A percentile compares a stretch with the other conserved stretches of the same genome.
phyloP scores from a whole-genome alignment of 2,888 invertebrate genomes.

The Julus scandinavius region DNA sequence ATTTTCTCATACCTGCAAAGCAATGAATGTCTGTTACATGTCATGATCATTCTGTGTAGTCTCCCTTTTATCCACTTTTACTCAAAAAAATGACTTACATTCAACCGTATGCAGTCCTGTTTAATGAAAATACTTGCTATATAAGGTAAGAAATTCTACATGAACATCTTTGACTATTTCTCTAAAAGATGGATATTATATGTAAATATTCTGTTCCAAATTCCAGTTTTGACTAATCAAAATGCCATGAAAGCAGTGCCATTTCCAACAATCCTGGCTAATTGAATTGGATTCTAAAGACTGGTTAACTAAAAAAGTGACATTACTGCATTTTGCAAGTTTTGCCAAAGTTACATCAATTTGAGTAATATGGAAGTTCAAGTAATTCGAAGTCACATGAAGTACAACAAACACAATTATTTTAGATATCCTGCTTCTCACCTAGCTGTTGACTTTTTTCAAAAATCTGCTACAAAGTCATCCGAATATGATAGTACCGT shows the following conservation, averaged over 20 bases:
- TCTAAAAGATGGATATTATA: no score
- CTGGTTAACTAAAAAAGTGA: constrained; percentile 37
- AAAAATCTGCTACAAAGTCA: constrained; percentile 19
- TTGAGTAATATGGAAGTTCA: constrained; percentile 35
- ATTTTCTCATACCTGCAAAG: no score
- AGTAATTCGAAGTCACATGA: constrained; percentile 44
- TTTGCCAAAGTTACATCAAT: constrained; percentile 41
- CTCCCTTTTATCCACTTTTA: no score
- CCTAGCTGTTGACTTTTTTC: constrained; percentile 23
- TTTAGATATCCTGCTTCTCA: constrained; percentile 2
- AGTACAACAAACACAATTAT: constrained; percentile 9
- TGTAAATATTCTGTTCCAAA: neutral
- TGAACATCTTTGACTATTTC: no score
- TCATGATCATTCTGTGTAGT: no score
- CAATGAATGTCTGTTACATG: no score
- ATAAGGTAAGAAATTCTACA: no score
- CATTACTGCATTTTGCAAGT: constrained; percentile 26
- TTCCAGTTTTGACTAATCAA: neutral
- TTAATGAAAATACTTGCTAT: no score
- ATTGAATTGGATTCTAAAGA: neutral
- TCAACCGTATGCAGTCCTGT: no score
- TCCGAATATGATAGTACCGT: neutral
- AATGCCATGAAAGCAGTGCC: neutral
- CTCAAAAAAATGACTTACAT: no score
- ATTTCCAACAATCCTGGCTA: constrained; percentile 4